Evolutionary conservation across 2,797 vertebrate genomes (phyloP).

Genomic region (Typhlichthys subterraneus): DNA sequence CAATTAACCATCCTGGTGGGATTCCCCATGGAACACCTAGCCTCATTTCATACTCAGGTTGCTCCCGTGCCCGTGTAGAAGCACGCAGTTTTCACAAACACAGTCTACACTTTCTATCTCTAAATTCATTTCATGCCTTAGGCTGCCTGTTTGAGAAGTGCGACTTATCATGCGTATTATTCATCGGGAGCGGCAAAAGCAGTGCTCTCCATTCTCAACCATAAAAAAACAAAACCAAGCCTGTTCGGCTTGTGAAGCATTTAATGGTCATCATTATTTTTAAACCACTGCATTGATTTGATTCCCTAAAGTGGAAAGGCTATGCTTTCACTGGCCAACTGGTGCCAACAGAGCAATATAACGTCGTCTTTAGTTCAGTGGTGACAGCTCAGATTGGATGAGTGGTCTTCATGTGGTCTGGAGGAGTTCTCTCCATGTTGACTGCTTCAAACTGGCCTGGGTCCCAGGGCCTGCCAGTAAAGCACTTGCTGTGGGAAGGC

Average conservation of each 20-base stretch:
- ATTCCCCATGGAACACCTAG: conserved; percentile 49
- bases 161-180: neutral
- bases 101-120: conserved; percentile 46
- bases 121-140: conserved; percentile 16
- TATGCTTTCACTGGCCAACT: conserved; percentile 32
- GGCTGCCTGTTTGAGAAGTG: neutral
- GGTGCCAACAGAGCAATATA: conserved; percentile 26
- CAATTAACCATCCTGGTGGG: conserved; percentile 65
- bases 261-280: conserved; percentile 37
- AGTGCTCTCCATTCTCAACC: conserved; percentile 25
- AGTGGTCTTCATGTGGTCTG: conserved; percentile 15
- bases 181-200: neutral
- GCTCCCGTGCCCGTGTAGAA: conserved; percentile 61
- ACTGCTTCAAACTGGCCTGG: conserved; percentile 19
- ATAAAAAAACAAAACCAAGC: conserved; percentile 21
- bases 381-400: conserved; percentile 20
- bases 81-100: conserved; percentile 28
- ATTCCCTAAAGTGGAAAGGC: conserved; percentile 16
- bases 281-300: conserved; percentile 38
- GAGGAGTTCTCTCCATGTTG: conserved; percentile 7
- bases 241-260: no score
- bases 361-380: conserved; percentile 15
- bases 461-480: conserved; percentile 16
- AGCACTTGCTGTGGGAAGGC: conserved; percentile 12
- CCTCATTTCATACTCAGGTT: conserved; percentile 53